Evolutionary conservation across 2,797 vertebrate genomes (phyloP), one percentile per base, ranked within the genome.

Genomic region (Delichon dasypus): DNA sequence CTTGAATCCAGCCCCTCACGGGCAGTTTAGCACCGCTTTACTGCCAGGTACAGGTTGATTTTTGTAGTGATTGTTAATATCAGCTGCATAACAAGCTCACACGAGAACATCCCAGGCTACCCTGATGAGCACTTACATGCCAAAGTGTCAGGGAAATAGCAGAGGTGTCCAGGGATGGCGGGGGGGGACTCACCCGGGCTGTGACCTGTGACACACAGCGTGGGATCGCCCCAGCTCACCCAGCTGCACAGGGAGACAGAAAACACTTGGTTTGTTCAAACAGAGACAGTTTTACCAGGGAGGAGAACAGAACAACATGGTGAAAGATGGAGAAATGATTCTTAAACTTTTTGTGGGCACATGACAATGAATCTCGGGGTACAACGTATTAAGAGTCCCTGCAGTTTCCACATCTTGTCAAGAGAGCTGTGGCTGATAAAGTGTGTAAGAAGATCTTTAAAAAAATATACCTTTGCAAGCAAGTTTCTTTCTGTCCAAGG

Each of bases 241-340:
- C 50, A 34, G 53, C 23, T 29, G 38, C 77, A 26, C 7, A 9
- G 76, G 74, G 89, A 66, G 32, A 40, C 67, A 58, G 20, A 77
- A 90, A 61, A 45, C 27, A 60, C 21, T 40, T 40, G 20, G 21
- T 38, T 21, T 38, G 38, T 12, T 38, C 38, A 38, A 34, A 70
- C 36, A 72, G 45, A 81, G 15, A n/a, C 20, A 60, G 7, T 26
- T 57, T 78, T 78, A 75, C 47, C 51, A 58, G 79, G 38, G 38
- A 38, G 71, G 67, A 40, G 42, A 74, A 50, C 8, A 57, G 88
- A 67, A 32, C 88, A 81, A 50, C 64, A 85, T 2, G 11, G 21
- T 50, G 36, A 50, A 75, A 93, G 50, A 61, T 70, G 83, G 61
- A 58, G 57, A 89, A 96, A 96, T 72, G 29, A 38, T 88, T 95